Percentiles rank a stretch among this genome's conserved stretches.
These are phyloP conservation scores for Eubasilissa splendida DNA, from an alignment of 2,888 invertebrate genomes.

Conservation along the genomic window DNA sequence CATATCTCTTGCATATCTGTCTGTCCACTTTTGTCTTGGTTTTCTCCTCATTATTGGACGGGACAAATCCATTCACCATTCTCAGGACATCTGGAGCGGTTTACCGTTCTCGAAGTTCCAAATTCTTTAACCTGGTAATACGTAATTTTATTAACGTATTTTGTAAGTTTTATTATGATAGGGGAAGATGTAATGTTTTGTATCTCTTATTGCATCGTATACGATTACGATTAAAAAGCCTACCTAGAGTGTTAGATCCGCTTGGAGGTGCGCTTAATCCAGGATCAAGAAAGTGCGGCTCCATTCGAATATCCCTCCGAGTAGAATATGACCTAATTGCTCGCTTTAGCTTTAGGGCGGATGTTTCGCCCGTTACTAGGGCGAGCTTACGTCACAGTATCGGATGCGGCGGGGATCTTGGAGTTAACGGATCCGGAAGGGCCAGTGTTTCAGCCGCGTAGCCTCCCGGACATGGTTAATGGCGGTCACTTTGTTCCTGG, in stretches of 20 bases:
- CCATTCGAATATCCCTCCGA: neutral
- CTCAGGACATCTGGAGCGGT: no score
- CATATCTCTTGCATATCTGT: no score
- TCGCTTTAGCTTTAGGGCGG: neutral
- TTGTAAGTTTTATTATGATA: no score
- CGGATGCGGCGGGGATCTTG: constrained; percentile 5
- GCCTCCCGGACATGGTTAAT: constrained; percentile 19
- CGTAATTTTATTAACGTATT: no score
- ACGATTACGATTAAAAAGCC: neutral
- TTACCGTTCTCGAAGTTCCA: no score
- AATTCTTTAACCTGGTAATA: no score
- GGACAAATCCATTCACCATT: no score
- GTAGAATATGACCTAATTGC: constrained; percentile 26
- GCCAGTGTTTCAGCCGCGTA: constrained; percentile 2
- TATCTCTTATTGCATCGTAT: no score
- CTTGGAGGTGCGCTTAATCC: neutral
- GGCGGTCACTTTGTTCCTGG: neutral
- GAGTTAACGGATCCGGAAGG: constrained; percentile 20
- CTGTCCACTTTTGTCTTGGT: no score
- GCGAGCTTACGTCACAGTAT: neutral
- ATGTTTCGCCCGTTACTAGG: neutral
- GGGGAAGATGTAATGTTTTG: no score
- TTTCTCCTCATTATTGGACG: no score
- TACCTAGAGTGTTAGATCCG: neutral
- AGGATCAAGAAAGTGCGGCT: neutral